Percentiles rank a stretch among this genome's conserved stretches.
These are phyloP conservation scores for Otis tarda DNA, from an alignment of 2,113 vertebrate genomes.

Conservation along the genomic window DNA sequence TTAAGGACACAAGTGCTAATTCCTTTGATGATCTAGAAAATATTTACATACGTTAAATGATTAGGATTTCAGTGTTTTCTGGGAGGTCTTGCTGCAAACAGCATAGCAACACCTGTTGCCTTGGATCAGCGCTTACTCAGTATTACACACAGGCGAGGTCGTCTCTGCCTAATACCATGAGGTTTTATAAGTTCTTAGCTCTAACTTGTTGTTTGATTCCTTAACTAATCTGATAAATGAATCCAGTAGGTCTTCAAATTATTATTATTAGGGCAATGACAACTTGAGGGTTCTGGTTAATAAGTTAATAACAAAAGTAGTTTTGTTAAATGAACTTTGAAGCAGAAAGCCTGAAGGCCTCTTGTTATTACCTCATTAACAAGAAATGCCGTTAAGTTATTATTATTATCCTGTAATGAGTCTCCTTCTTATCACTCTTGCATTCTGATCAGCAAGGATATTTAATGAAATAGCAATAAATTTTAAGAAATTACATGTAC, in stretches of 20 bases:
- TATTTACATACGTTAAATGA: not conserved
- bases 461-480: slow-evolving; percentile 51
- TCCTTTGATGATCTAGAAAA: not conserved
- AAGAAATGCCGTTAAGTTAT: slow-evolving; percentile 46
- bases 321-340: slow-evolving; percentile 57
- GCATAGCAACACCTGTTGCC: not conserved
- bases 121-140: not conserved
- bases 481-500: not conserved
- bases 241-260: not conserved
- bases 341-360: slow-evolving; percentile 44
- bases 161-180: not conserved
- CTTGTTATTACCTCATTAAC: slow-evolving; percentile 64
- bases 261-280: not conserved
- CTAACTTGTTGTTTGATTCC: not conserved
- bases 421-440: not conserved
- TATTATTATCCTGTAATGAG: slow-evolving; percentile 39
- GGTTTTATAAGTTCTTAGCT: not conserved
- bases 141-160: not conserved
- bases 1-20: not conserved
- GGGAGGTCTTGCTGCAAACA: not conserved
- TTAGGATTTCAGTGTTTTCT: not conserved
- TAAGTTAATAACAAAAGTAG: slow-evolving; percentile 35
- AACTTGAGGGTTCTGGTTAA: slow-evolving; percentile 24
- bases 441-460: slow-evolving; percentile 35
- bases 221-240: slow-evolving; percentile 16